Evolutionary conservation across 2,888 invertebrate species (phyloP), one percentile per base, ranked within the genome.

Genomic region (Drosophila nigritarsus): DNA sequence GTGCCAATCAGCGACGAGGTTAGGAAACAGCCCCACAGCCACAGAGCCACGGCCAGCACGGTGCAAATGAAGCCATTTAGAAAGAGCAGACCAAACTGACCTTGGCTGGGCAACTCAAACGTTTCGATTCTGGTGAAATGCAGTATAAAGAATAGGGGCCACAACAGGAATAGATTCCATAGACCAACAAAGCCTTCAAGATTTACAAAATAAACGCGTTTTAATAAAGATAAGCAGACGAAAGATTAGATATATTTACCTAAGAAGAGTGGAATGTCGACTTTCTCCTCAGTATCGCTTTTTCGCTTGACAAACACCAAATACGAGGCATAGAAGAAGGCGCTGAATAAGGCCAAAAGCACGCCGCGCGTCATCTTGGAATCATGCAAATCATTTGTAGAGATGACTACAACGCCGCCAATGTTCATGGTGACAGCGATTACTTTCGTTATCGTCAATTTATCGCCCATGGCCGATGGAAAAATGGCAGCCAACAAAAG

Each of bases 251-350:
- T 18, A 8, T 30, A 38, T 94, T 94, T 93, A 98, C 98, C 99
- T 93, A 99, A 98, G 93, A 99, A 98, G 94, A 99, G 95, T 63
- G 98, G 97, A 88, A 98, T 97, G 93, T 99, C 98, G 92, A 99
- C 96, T 92, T 97, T 97, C 89, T 98, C 98, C 92, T 98, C 98
- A 90, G 97, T 96, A 91, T 98, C 97, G 74, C 98, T 96, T 93
- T 97, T 97, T 87, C 96, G 94, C 83, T 97, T 95, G 62, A 98
- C 95, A 91, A 98, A 95, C 69, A 99, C 97, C 83, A 99, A 95
- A 93, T 99, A 99, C 59, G 96, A 94, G 6, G 99, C 97, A 93
- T 99, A 99, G 91, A 97, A 96, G 87, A 98, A 94, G 64, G 99
- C 97, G 86, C 98, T 97, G 82, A 97, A 95, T 73, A 98, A 93